Evolutionary conservation across 2,888 invertebrate genomes (phyloP), one percentile per base, ranked within the genome.

Genomic region (Microctonus hyperodae): DNA sequence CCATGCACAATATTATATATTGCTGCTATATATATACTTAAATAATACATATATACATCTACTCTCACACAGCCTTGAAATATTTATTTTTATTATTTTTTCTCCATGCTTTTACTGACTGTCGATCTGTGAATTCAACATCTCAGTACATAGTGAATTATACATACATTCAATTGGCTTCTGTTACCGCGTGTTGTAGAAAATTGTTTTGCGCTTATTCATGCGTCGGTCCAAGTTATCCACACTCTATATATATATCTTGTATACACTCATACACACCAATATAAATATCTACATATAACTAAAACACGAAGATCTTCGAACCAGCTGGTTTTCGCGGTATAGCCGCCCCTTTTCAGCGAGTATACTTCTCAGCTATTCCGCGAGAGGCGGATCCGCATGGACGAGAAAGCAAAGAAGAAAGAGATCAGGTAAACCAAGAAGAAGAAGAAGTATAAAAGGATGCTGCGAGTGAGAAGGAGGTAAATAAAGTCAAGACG

Each of bases 311-410:
- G 11, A 51, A 55, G 31, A n/a, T n/a, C n/a, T n/a, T n/a, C n/a
- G n/a, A n/a, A 23, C 16, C 48, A 57, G 59, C 33, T 23, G 51
- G 59, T 62, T 50, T 67, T 59, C 58, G 37, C 28, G 25, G 60
- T 48, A 62, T 58, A 63, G 58, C 67, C 63, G 63, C 67, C 67
- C 67, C 67, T 51, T 67, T 67, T 67, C 67, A 67, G 63, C 67
- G 59, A 63, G 65, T 37, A n/a, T n/a, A 33, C 65, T 60, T 61
- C 61, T 63, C 48, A 64, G 65, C 65, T 65, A 63, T 68, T 68
- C 63, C 67, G 61, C 67, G 67, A 62, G 62, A 72, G 72, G 72
- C 69, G 65, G 65, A 64, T 58, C 66, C 64, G 61, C 57, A 40
- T 25, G 66, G 69, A 72, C 59, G 69, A 72, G 61, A 64, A 69